Evolutionary conservation across 30 jellyfish, hydroid and myxozoan genomes (phyloP).

Genomic region (Aurelia aurita): DNA sequence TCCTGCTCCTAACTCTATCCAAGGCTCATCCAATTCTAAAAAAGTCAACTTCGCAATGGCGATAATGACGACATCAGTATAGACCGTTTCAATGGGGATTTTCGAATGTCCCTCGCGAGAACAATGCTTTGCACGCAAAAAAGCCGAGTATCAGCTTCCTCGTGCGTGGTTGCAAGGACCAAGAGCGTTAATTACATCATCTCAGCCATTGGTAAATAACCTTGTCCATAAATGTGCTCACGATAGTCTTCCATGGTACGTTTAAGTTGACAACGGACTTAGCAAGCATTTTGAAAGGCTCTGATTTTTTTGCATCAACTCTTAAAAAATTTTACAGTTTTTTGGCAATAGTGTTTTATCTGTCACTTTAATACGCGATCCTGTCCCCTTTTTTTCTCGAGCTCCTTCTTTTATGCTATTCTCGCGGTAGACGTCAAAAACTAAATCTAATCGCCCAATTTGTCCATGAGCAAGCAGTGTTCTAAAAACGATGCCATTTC

Average conservation of each 20-base stretch:
- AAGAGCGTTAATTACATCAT: no score
- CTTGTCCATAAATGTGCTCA: slow-evolving; percentile 18
- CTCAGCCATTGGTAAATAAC: slow-evolving; percentile 2
- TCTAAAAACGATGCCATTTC: slow-evolving; percentile 32
- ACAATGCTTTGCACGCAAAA: slow-evolving; percentile 4
- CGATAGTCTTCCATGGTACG: slow-evolving; percentile 1
- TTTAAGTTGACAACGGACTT: background rate
- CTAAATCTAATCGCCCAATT: slow-evolving; percentile 20
- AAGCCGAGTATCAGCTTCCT: slow-evolving; percentile 36
- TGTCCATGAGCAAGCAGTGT: slow-evolving; percentile 13
- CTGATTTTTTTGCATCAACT: slow-evolving; percentile 27
- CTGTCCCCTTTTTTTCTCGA: slow-evolving; percentile 50
- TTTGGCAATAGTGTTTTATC: slow-evolving; percentile 22
- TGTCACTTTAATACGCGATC: slow-evolving; percentile 33
- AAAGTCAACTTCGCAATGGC: slow-evolving; percentile 32
- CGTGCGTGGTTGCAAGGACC: slow-evolving; percentile 46
- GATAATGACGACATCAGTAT: slow-evolving; percentile 50
- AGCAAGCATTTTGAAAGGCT: slow-evolving; percentile 38
- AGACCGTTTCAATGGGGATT: slow-evolving; percentile 18
- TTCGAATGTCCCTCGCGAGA: background rate
- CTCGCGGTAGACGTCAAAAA: slow-evolving; percentile 31
- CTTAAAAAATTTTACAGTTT: slow-evolving; percentile 12
- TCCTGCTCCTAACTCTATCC: slow-evolving; percentile 18
- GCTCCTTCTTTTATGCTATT: slow-evolving; percentile 33
- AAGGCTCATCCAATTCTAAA: slow-evolving; percentile 13